Percentiles rank a stretch among this genome's conserved stretches.
phyloP scores from a whole-genome alignment of 1,140 invertebrate genomes.

The Camponotus floridanus region DNA sequence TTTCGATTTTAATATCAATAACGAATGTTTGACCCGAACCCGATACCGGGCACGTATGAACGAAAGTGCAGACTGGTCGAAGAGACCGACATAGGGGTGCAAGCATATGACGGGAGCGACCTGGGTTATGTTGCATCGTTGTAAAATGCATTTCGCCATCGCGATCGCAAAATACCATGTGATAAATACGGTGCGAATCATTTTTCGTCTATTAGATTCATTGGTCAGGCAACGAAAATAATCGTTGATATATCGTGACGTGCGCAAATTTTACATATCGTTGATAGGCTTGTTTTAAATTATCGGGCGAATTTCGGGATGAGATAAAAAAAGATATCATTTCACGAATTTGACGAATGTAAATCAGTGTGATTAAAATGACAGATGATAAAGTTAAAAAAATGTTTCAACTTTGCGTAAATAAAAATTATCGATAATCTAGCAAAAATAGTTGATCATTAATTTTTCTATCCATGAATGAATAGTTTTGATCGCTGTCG shows the following conservation, averaged over 20 bases:
- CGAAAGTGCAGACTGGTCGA: not conserved
- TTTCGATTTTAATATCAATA: not conserved
- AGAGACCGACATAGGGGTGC: slow-evolving; percentile 9
- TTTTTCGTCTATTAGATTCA: not conserved
- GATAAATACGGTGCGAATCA: not conserved
- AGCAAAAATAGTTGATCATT: not conserved
- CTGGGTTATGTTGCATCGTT: not conserved
- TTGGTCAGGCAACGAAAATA: slow-evolving; percentile 2
- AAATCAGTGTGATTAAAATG: not conserved
- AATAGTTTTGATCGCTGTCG: not conserved
- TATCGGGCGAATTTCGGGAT: not conserved
- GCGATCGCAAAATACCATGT: not conserved
- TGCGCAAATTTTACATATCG: not conserved
- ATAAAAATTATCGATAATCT: not conserved
- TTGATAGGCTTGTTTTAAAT: not conserved
- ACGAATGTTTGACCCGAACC: not conserved
- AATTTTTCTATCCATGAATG: not conserved
- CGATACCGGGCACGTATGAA: not conserved
- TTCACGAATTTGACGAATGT: not conserved
- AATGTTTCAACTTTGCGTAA: not conserved
- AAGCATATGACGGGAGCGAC: not conserved
- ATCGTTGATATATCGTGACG: not conserved
- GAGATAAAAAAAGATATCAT: not conserved
- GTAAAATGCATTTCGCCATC: slow-evolving; percentile 12
- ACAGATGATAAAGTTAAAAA: not conserved